Conservation (phyloP, 2,888 invertebrate species). For the Drosophila helvetica region DNA sequence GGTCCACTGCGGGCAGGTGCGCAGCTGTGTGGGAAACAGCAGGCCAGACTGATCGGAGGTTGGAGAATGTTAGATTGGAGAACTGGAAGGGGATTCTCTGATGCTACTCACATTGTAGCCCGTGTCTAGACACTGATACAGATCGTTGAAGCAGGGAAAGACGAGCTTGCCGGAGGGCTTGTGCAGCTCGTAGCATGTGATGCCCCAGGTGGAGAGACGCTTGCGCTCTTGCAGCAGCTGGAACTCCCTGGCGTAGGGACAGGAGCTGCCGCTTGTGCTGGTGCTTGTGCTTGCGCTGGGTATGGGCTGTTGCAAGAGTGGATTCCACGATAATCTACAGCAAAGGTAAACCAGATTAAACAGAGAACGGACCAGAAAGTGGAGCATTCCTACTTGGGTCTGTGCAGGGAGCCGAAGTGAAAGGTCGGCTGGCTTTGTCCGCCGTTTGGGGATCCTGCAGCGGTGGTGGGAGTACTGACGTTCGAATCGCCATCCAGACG, state of each 20-base stretch:
- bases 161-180: slow-evolving; percentile 92
- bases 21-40: slow-evolving; percentile 88
- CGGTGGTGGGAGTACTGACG: slow-evolving; percentile 50
- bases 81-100: too few species aligned
- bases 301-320: slow-evolving; percentile 91
- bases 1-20: slow-evolving; percentile 87
- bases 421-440: slow-evolving; percentile 38
- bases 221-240: slow-evolving; percentile 96
- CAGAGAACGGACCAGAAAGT: background rate
- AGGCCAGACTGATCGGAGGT: slow-evolving; percentile 84
- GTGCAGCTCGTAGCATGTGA: slow-evolving; percentile 96
- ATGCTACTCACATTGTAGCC: slow-evolving; percentile 86
- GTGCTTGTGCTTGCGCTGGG: slow-evolving; percentile 86
- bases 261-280: slow-evolving; percentile 57
- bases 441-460: slow-evolving; percentile 55
- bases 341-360: background rate
- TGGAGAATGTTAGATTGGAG: background rate
- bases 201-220: slow-evolving; percentile 95
- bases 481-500: slow-evolving; percentile 38
- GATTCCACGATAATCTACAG: slow-evolving; percentile 90
- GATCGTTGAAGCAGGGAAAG: slow-evolving; percentile 94
- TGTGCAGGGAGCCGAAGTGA: slow-evolving; percentile 44
- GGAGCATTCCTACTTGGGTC: slow-evolving; percentile 52
- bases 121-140: slow-evolving; percentile 93
- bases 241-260: slow-evolving; percentile 92